Percentiles rank a stretch among this genome's conserved stretches.
These are phyloP conservation scores for Cheilosia vulpina DNA, from an alignment of 2,888 invertebrate genomes.

Conservation along the genomic window DNA sequence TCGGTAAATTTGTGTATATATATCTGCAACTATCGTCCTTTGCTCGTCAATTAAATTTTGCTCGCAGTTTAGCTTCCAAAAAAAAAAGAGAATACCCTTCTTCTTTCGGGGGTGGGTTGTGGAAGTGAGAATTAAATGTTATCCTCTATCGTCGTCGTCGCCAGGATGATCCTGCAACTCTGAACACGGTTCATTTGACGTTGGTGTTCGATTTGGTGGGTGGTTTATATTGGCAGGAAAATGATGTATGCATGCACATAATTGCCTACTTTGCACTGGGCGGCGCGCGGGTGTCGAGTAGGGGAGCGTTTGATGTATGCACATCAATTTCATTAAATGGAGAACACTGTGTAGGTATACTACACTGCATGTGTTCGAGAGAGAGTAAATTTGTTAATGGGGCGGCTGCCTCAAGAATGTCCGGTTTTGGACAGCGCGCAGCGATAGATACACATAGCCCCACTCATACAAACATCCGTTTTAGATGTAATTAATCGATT, in stretches of 20 bases:
- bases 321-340: slow-evolving; percentile 63
- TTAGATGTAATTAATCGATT: slow-evolving; percentile 58
- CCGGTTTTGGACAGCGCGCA: slow-evolving; percentile 17
- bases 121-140: slow-evolving; percentile 18
- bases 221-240: slow-evolving; percentile 32
- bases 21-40: neutral
- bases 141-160: slow-evolving; percentile 10
- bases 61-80: slow-evolving; percentile 17
- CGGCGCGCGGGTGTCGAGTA: too few relatives aligned
- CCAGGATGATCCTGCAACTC: slow-evolving; percentile 1
- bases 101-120: neutral
- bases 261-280: slow-evolving; percentile 51
- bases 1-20: slow-evolving; percentile 13
- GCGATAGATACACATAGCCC: neutral
- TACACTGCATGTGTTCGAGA: neutral
- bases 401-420: slow-evolving; percentile 56
- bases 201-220: slow-evolving; percentile 21
- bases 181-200: slow-evolving; percentile 35
- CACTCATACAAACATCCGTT: slow-evolving; percentile 33
- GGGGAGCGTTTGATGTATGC: slow-evolving; percentile 49
- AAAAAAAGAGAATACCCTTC: neutral
- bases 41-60: slow-evolving; percentile 42
- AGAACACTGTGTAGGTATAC: slow-evolving; percentile 26
- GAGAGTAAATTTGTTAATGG: slow-evolving; percentile 58
- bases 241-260: slow-evolving; percentile 56